Conservation (phyloP, 2,797 vertebrate species). For the Cottoperca gobio region DNA sequence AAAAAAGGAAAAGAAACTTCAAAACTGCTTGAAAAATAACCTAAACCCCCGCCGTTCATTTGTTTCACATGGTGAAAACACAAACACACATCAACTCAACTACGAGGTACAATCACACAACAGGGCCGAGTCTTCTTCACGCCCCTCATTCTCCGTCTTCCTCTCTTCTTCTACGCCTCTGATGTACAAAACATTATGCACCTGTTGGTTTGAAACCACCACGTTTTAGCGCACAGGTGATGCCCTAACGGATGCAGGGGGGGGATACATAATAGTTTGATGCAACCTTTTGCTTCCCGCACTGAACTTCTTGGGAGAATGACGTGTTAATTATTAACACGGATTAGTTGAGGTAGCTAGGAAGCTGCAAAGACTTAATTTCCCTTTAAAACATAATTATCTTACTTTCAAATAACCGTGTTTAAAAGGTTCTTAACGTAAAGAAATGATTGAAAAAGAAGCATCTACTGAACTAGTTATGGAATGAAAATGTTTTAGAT, state of each 20-base stretch:
- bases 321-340: conserved; percentile 29
- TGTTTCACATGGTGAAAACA: conserved; percentile 79
- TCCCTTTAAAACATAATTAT: neutral
- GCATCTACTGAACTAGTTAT: neutral
- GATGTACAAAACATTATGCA: conserved; percentile 99
- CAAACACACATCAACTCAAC: conserved; percentile 57
- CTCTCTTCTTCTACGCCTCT: conserved; percentile 99
- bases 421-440: too few relatives aligned
- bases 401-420: neutral
- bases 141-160: conserved; percentile 99
- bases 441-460: neutral
- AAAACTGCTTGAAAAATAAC: conserved; percentile 32
- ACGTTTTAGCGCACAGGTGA: neutral
- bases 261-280: accelerated
- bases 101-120: conserved; percentile 37
- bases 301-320: neutral
- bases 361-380: too few relatives aligned
- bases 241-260: too few relatives aligned
- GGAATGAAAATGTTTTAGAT: neutral
- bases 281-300: neutral
- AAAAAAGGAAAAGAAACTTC: conserved; percentile 41
- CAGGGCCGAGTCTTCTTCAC: neutral
- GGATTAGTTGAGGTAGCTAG: conserved; percentile 3
- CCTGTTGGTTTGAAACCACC: conserved; percentile 80
- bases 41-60: conserved; percentile 31